Evolutionary conservation across 2,888 invertebrate species (phyloP), one percentile per base, ranked within the genome.

Genomic region (Branchellion lobata): DNA sequence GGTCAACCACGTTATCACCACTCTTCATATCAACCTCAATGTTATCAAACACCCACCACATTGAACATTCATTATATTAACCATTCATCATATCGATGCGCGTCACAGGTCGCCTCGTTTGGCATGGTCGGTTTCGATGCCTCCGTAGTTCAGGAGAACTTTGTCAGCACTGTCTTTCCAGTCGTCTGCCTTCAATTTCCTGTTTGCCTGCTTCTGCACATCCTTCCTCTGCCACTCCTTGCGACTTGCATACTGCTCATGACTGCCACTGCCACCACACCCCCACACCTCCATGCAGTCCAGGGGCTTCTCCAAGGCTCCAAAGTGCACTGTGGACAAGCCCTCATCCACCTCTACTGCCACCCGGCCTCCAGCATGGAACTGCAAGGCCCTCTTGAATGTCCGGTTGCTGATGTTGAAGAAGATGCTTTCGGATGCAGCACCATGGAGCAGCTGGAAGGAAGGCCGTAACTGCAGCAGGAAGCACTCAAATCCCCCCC

Each of bases 81-180:
- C n/a, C 21, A n/a, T 33, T 71, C 2, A n/a, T 40, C 1, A n/a
- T n/a, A n/a, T n/a, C n/a, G n/a, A n/a, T n/a, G n/a, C n/a, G n/a
- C n/a, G n/a, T 77, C 36, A 77, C n/a, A 77, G n/a, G 34, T 77
- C 65, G 21, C 77, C 77, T 79, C 80, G 73, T 61, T 83, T 80
- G 3, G 84, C 83, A 79, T 86, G 85, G 33, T 84, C 84, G 1
- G 84, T 84, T 31, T 84, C 83, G 0, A 86, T 85, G 21, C 95
- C 95, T 1, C 94, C 95, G 85, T 95, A 89, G 87, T 95, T 94
- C 81, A 96, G 89, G 75, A 96, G 90, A 87, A 95, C 94, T 80
- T 95, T 91, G 89, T 97, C 96, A 0, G 96, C 96, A 89, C 96
- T 95, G 86, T 96, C 95, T 86, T 94, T 91, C 96, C 96, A 97